Base-by-base conservation (phyloP, 2,888 invertebrate species). In the Aleiodes alternator region DNA sequence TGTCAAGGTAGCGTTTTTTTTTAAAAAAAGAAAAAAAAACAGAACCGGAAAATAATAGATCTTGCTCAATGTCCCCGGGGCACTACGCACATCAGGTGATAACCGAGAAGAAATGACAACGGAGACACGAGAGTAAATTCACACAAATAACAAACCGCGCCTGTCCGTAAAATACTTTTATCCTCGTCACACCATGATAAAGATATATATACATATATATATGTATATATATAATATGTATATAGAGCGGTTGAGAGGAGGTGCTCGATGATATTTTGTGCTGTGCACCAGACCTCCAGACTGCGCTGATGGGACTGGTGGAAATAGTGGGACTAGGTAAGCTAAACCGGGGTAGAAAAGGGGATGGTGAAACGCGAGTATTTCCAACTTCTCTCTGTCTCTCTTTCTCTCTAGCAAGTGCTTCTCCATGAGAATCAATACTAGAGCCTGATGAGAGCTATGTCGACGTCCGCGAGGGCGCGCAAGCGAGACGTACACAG, bases 71-170 rank as follows among this genome's bases (percentile, higher is more conserved):
- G 56, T 56, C 43, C 69, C 72, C 12, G 61, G 50, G 51, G 59
- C 61, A 72, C 61, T 51, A 72, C 31, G 72, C 72, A 48, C 61
- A 51, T 72, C 61, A 72, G 14, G 48, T 50, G n/a, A 43, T 59
- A 53, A 51, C 51, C 9, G 50, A 61, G 34, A 48, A 72, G 61
- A 16, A 64, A 64, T 48, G 48, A 64, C 48, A 64, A 64, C 12
- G 43, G 11, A 43, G 48, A 64, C 64, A 64, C 64, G 8, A 64
- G 8, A 72, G 61, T 48, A 66, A 70, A 76, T 68, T 68, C 73
- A 61, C 73, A 74, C 72, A 72, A 43, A 76, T 72, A 59, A 75
- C 74, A 69, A 72, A 77, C 76, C 74, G 81, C 72, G 73, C 78
- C 75, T 80, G 80, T 76, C 77, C 79, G 73, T 73, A 64, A 72